Conservation (phyloP, 2,797 vertebrate species). For the Clarias laeviceps region DNA sequence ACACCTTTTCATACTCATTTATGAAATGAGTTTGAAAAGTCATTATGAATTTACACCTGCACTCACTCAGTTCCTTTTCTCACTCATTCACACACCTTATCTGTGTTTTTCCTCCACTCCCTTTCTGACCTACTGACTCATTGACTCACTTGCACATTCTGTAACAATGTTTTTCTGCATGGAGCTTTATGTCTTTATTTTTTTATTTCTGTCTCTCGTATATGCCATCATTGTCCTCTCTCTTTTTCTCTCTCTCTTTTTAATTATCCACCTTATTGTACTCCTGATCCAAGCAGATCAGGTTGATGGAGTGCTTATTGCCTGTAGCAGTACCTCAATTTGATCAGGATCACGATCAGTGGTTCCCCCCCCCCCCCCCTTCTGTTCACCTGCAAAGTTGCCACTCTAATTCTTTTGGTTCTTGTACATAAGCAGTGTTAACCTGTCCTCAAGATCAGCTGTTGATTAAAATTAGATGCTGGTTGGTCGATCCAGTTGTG, state of each 20-base stretch:
- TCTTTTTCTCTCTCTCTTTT: not conserved
- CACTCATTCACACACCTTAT: not conserved
- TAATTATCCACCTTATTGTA: conserved; percentile 23
- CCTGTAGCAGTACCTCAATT: conserved; percentile 31
- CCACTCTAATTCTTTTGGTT: conserved; percentile 23
- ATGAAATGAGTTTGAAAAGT: too few relatives aligned
- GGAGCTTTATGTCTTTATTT: not conserved
- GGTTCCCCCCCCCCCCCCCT: not conserved
- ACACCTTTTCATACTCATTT: too few relatives aligned
- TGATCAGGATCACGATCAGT: conserved; percentile 28
- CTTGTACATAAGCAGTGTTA: conserved; percentile 29
- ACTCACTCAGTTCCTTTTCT: not conserved
- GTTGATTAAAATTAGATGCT: conserved; percentile 54
- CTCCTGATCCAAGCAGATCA: not conserved
- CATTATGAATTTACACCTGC: too few relatives aligned
- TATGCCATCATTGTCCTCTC: not conserved
- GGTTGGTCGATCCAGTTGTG: conserved; percentile 40
- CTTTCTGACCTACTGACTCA: not conserved
- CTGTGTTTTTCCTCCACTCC: not conserved
- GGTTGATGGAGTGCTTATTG: conserved; percentile 27
- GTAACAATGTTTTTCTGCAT: not conserved
- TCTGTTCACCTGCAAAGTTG: conserved; percentile 23
- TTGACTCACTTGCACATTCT: not conserved
- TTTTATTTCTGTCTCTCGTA: not conserved
- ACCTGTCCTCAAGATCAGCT: conserved; percentile 51